Evolutionary conservation across 2,888 invertebrate genomes (phyloP).

Genomic region (Podotricha telesiphe): DNA sequence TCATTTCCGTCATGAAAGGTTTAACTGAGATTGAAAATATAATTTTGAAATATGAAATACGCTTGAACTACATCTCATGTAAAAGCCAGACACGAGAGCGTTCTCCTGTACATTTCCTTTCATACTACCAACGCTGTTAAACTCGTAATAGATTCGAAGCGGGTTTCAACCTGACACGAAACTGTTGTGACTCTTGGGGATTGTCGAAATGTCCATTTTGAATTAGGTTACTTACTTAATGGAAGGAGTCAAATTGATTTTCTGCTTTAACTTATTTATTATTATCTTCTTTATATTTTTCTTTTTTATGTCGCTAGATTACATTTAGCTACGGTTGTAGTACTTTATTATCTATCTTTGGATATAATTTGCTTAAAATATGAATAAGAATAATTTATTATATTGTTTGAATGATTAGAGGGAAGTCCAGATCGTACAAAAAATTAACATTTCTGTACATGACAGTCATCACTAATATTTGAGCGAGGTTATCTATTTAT

Average conservation of each 20-base stretch:
- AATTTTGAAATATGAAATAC: constrained; percentile 31
- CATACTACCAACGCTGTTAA: constrained; percentile 49
- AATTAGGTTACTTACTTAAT: constrained; percentile 41
- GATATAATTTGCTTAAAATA: not conserved
- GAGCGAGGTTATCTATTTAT: not conserved
- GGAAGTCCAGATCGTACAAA: too few species aligned
- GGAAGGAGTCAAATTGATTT: constrained; percentile 39
- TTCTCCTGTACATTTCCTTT: constrained; percentile 42
- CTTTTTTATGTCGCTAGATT: not conserved
- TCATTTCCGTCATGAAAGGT: not conserved
- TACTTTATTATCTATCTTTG: not conserved
- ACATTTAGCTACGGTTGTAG: not conserved
- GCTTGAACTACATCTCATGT: constrained; percentile 29
- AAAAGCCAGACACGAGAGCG: constrained; percentile 28
- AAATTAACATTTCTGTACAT: not conserved
- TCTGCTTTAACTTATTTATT: constrained; percentile 35
- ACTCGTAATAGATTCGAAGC: constrained; percentile 52
- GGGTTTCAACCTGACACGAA: constrained; percentile 42
- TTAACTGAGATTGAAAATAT: constrained; percentile 16
- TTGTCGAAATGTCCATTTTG: constrained; percentile 42
- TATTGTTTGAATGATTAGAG: not conserved
- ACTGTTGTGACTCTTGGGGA: constrained; percentile 44
- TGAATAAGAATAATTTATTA: not conserved
- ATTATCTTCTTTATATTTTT: constrained; percentile 28
- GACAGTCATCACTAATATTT: not conserved